These are phyloP conservation scores for Oscheius sp. DNA, from an alignment of 2,888 invertebrate species.

Conservation along the genomic window DNA sequence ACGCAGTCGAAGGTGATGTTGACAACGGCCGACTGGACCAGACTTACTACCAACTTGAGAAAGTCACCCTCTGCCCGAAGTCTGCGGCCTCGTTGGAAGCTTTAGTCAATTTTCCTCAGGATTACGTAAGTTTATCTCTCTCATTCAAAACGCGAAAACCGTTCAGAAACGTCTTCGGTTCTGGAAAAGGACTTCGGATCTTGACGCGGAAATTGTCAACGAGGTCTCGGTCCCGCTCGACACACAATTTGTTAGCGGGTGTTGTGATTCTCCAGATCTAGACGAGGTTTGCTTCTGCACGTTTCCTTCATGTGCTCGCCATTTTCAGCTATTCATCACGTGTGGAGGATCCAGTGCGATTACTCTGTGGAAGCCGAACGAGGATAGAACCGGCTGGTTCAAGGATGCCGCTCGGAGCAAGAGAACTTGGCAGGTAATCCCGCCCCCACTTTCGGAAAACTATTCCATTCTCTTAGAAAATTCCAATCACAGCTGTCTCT, in stretches of 20 bases:
- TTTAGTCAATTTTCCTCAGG: conserved; percentile 41
- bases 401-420: conserved; percentile 1
- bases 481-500: conserved; percentile 5
- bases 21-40: conserved; percentile 35
- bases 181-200: conserved; percentile 42
- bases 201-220: conserved; percentile 24
- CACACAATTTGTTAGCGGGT: conserved; percentile 24
- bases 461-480: conserved; percentile 5
- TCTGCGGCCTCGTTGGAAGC: conserved; percentile 42
- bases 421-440: conserved; percentile 28
- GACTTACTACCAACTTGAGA: conserved; percentile 39
- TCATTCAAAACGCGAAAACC: no score
- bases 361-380: conserved; percentile 21
- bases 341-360: conserved; percentile 21
- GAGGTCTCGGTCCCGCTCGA: conserved; percentile 38
- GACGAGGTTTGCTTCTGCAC: conserved; percentile 3
- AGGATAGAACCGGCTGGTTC: conserved; percentile 8
- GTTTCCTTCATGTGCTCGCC: background rate
- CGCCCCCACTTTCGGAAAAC: background rate
- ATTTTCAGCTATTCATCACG: conserved; percentile 18
- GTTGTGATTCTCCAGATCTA: conserved; percentile 5
- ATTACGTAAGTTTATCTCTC: conserved; percentile 13
- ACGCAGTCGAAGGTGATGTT: conserved; percentile 53
- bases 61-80: conserved; percentile 20
- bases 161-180: conserved; percentile 48